Evolutionary conservation across 2,113 vertebrate species (phyloP).

Genomic region (Oryzias curvinotus): DNA sequence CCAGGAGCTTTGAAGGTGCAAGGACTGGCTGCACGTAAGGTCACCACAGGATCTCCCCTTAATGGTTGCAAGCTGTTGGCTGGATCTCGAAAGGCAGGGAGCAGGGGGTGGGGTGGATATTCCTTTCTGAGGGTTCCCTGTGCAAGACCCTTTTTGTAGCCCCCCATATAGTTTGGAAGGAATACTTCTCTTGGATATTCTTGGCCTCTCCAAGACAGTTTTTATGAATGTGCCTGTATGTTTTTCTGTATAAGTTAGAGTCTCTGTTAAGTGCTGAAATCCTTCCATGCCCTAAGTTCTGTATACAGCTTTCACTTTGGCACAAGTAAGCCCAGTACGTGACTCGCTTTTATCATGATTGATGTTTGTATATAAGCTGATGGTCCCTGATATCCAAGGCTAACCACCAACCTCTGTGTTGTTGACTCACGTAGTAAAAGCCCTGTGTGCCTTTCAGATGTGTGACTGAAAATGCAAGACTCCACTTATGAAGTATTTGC

Average conservation of each 20-base stretch:
- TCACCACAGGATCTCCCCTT: conserved; percentile 76
- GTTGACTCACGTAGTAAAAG: conserved; percentile 6
- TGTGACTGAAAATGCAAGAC: conserved; percentile 1
- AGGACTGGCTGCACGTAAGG: conserved; percentile 75
- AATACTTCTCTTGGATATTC: conserved; percentile 61
- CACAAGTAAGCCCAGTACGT: conserved; percentile 32
- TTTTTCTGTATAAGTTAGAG: conserved; percentile 51
- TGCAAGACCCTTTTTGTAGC: conserved; percentile 36
- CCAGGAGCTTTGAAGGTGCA: conserved; percentile 76
- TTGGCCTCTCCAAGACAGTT: conserved; percentile 55
- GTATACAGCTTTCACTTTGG: conserved; percentile 51
- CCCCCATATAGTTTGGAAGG: conserved; percentile 45
- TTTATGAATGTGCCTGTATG: conserved; percentile 59
- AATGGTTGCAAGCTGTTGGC: conserved; percentile 81
- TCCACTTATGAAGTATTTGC: conserved; percentile 6
- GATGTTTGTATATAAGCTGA: conserved; percentile 57
- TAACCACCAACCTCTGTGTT: conserved; percentile 36
- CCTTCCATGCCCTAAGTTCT: conserved; percentile 22
- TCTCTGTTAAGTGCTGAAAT: conserved; percentile 31
- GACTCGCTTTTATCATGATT: conserved; percentile 51
- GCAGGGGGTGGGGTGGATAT: conserved; percentile 43
- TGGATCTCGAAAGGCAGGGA: conserved; percentile 60
- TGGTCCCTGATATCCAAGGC: conserved; percentile 42
- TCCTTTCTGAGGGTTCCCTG: conserved; percentile 60
- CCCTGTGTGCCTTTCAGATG: conserved; percentile 1